phyloP scores from a whole-genome alignment of 2,113 vertebrate genomes.

The Elanoides forficatus region DNA sequence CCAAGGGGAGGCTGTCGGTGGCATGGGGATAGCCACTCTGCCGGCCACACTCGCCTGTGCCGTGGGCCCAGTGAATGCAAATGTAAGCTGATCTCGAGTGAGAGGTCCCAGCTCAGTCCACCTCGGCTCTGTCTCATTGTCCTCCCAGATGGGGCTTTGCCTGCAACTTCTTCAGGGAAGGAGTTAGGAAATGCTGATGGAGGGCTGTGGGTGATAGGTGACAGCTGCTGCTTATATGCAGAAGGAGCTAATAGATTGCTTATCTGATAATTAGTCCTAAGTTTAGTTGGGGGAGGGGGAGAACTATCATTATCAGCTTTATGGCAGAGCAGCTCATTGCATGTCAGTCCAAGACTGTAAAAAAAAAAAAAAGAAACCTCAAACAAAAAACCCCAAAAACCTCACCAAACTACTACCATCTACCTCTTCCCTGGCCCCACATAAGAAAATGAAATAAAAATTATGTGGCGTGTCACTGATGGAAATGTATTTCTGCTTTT shows the following conservation, averaged over 20 bases:
- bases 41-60: rapidly evolving
- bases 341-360: not conserved
- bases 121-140: not conserved
- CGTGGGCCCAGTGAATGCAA: not conserved
- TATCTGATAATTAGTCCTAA: slow-evolving; percentile 3
- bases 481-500: not conserved
- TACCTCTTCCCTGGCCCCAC: not conserved
- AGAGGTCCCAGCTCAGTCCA: not conserved
- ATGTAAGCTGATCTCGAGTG: rapidly evolving
- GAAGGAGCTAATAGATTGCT: slow-evolving; percentile 3
- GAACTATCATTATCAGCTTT: not conserved
- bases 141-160: not conserved
- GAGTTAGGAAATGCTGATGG: not conserved
- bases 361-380: not conserved
- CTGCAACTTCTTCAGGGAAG: not conserved
- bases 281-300: not conserved
- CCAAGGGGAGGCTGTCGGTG: not conserved
- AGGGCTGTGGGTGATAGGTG: not conserved
- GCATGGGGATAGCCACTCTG: rapidly evolving
- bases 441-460: not conserved
- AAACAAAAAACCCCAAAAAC: no score
- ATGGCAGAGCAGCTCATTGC: not conserved
- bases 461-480: not conserved
- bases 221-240: not conserved
- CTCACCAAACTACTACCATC: not conserved